Percentiles rank a stretch among this genome's conserved stretches.
phyloP scores from a whole-genome alignment of 2,888 invertebrate genomes.

The Ashinkailepas kermadecensis region DNA sequence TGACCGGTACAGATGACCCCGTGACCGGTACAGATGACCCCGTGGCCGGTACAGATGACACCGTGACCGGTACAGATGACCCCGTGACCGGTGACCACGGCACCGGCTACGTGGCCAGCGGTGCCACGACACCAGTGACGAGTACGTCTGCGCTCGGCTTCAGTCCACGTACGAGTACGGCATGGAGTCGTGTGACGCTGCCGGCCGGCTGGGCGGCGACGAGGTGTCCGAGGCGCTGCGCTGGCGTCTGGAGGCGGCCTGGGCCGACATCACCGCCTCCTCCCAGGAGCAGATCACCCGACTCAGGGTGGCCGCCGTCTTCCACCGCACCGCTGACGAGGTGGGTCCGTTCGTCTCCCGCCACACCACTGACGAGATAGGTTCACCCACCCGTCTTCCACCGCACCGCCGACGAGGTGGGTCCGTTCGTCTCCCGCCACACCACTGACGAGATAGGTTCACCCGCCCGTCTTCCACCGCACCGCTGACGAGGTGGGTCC shows the following conservation, averaged over 20 bases:
- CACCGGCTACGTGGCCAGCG: too few species aligned
- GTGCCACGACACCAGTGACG: too few species aligned
- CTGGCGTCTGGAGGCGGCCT: slow-evolving; percentile 51
- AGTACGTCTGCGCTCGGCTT: too few species aligned
- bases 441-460: too few species aligned
- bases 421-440: too few species aligned
- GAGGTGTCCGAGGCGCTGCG: not conserved
- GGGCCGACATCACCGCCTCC: slow-evolving; percentile 60
- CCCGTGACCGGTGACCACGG: too few species aligned
- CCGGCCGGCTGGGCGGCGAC: slow-evolving; percentile 51
- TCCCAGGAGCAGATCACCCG: slow-evolving; percentile 69
- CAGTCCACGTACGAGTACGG: slow-evolving; percentile 66
- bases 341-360: not conserved
- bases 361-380: not conserved
- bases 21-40: too few species aligned
- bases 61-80: too few species aligned
- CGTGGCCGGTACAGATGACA: too few species aligned
- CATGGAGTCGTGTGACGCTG: slow-evolving; percentile 65
- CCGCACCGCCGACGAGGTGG: not conserved
- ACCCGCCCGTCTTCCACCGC: too few species aligned
- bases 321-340: slow-evolving; percentile 52
- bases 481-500: too few species aligned
- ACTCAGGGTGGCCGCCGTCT: slow-evolving; percentile 64
- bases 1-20: too few species aligned
- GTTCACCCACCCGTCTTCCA: not conserved